These are phyloP conservation scores for Mastigias papua DNA, from an alignment of 30 jellyfish, hydroid and myxozoan genomes.

Conservation along the genomic window DNA sequence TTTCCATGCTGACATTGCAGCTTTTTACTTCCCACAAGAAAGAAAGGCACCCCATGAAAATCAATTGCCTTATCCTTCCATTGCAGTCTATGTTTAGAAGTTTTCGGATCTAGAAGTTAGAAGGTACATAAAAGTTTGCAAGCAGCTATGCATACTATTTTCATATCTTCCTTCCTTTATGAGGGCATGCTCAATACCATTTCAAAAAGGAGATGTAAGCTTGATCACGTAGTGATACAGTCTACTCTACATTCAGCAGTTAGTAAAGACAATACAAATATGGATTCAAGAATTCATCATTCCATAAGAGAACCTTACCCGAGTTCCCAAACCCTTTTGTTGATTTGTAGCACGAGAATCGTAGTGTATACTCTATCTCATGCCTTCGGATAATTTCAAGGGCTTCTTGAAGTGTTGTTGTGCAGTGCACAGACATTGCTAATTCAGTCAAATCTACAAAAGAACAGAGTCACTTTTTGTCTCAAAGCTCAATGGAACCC, in stretches of 20 bases:
- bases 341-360: slow-evolving; percentile 13
- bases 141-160: background rate
- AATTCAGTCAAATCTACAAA: too few species aligned
- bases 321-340: slow-evolving; percentile 27
- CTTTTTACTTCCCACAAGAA: too few species aligned
- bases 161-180: background rate
- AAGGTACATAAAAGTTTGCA: background rate
- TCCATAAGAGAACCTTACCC: background rate
- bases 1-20: too few species aligned
- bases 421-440: too few species aligned
- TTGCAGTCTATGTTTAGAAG: too few species aligned
- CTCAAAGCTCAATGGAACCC: too few species aligned
- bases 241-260: background rate
- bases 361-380: slow-evolving; percentile 17
- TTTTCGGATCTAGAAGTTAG: too few species aligned
- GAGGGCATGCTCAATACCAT: background rate
- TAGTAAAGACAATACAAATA: background rate
- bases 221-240: too few species aligned
- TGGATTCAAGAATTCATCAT: background rate
- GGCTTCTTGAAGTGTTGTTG: slow-evolving; percentile 50
- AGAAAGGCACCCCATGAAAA: too few species aligned
- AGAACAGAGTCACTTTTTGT: too few species aligned
- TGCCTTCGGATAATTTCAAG: slow-evolving; percentile 26
- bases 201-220: background rate
- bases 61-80: too few species aligned